These are phyloP conservation scores for Thamnophis elegans DNA, from an alignment of 2,797 vertebrate species.

Conservation along the genomic window DNA sequence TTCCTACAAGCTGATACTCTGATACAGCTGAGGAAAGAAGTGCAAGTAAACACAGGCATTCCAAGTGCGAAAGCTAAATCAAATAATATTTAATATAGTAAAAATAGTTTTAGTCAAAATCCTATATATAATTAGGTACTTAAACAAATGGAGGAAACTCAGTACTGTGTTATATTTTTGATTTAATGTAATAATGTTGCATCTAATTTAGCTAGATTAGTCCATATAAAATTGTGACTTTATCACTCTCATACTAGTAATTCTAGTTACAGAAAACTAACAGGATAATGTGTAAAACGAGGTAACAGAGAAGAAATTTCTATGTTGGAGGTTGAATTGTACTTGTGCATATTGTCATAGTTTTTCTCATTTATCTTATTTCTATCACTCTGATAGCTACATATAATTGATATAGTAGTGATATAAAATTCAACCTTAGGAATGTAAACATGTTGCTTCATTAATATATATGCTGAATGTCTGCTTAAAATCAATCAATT, in stretches of 20 bases:
- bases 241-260: background rate
- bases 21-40: background rate
- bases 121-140: background rate
- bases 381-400: background rate
- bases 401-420: background rate
- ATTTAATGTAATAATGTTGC: slow-evolving; percentile 7
- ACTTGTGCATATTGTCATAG: background rate
- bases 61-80: background rate
- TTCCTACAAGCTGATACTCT: background rate
- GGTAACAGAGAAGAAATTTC: background rate
- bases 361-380: background rate
- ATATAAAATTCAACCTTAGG: background rate
- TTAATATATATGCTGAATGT: background rate
- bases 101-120: background rate
- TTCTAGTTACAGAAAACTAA: background rate
- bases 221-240: background rate
- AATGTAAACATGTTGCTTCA: background rate
- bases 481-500: background rate
- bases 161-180: background rate
- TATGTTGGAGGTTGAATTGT: background rate
- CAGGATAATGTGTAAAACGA: background rate
- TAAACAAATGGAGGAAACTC: slow-evolving; percentile 18
- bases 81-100: background rate
- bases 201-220: background rate
- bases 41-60: background rate